Evolutionary conservation across 2,113 vertebrate genomes (phyloP).

Genomic region (Zootoca vivipara): DNA sequence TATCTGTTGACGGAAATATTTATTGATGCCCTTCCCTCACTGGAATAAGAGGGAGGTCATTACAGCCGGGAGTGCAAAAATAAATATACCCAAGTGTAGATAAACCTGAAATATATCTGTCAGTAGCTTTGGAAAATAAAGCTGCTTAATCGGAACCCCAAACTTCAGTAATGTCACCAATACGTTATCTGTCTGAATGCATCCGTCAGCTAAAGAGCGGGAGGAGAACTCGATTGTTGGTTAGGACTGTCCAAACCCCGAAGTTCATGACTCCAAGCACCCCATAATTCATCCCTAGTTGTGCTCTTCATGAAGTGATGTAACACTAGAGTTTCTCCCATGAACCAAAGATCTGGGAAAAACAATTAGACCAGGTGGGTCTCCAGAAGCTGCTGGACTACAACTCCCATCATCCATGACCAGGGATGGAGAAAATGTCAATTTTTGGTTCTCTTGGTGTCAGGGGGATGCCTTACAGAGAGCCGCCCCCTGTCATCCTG

Average conservation of each 20-base stretch:
- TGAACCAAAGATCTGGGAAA: neutral
- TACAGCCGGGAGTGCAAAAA: conserved; percentile 31
- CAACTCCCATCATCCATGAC: too few species aligned
- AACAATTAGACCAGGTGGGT: neutral
- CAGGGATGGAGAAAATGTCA: too few species aligned
- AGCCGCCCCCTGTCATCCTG: too few species aligned
- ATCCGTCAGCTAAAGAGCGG: too few species aligned
- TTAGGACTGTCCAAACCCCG: too few species aligned
- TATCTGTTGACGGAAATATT: conserved; percentile 45
- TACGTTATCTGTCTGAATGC: neutral
- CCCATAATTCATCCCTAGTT: conserved; percentile 5
- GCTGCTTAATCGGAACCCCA: conserved; percentile 47
- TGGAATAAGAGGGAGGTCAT: conserved; percentile 45
- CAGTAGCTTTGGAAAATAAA: conserved; percentile 43
- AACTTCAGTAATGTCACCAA: conserved; percentile 41
- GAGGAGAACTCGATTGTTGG: too few species aligned
- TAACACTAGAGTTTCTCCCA: neutral
- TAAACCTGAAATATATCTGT: conserved; percentile 36
- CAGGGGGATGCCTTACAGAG: too few species aligned
- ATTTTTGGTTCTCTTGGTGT: too few species aligned
- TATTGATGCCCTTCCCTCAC: conserved; percentile 34
- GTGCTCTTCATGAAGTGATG: neutral
- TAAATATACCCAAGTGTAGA: conserved; percentile 42
- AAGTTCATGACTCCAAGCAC: neutral
- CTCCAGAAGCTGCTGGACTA: too few species aligned